Conservation (phyloP, 2,113 vertebrate species). For the Carollia perspicillata region DNA sequence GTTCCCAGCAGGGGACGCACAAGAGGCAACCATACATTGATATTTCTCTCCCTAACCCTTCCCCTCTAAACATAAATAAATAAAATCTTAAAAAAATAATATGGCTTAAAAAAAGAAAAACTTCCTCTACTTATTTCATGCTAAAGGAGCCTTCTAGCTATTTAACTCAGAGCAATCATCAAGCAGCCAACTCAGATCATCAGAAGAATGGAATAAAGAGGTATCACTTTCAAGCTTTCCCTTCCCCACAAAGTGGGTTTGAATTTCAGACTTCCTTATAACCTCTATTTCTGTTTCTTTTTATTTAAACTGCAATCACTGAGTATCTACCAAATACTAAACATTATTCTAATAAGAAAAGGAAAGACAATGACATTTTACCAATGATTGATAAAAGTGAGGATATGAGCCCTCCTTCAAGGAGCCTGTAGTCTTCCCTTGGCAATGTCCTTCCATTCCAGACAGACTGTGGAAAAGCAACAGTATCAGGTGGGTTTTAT, state of each 20-base stretch:
- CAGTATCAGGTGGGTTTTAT: neutral
- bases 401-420: neutral
- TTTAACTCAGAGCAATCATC: neutral
- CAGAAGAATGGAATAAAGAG: neutral
- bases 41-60: too few species aligned
- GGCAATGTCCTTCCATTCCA: neutral
- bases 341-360: neutral
- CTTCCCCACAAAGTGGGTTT: neutral
- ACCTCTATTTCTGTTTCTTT: neutral
- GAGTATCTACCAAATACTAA: neutral
- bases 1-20: too few species aligned
- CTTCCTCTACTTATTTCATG: neutral
- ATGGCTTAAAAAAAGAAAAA: too few species aligned
- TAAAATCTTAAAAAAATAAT: too few species aligned
- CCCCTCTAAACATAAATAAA: too few species aligned
- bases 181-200: neutral
- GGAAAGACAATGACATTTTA: neutral
- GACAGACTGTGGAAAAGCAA: neutral
- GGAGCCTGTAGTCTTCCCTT: neutral
- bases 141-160: neutral
- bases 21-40: too few species aligned
- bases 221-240: neutral
- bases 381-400: neutral
- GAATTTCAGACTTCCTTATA: neutral
- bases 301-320: neutral